Evolutionary conservation across 2,888 invertebrate species (phyloP), one percentile per base, ranked within the genome.

Genomic region (Teinopalpus imperialis): DNA sequence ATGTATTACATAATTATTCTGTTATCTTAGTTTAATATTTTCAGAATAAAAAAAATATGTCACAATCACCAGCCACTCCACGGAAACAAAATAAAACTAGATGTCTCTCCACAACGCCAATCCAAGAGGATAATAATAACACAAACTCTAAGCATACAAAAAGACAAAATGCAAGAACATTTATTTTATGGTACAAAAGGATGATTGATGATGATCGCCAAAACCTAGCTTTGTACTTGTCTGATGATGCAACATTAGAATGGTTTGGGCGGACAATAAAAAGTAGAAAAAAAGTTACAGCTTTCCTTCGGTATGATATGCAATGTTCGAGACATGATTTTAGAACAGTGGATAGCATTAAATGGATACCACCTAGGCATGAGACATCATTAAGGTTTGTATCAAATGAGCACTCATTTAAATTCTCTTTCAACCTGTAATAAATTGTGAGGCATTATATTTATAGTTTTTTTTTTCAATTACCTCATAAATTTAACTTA

Each of bases 191-290:
- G 81, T 90, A 82, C 52, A 87, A 83, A 53, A 73, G 69, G 12
- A 78, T 90, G 74, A 75, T 87, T 43, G 91, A 91, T 49, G 71
- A 87, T 64, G 82, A 90, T 29, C 69, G 89, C 7, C 74, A 81
- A 29, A 89, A 85, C 48, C 55, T 91, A 1, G 72, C 81, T 3
- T 59, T 89, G 16, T 89, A 90, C 55, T 57, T 91, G 13, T 80
- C 89, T 9, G 88, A 90, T 49, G 81, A 90, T 61, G 82, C 90
- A 1, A 68, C 82, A 1, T 69, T 93, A 1, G 91, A 93, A 65
- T 93, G 92, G 92, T 93, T 93, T 66, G 93, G 93, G 0, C 80
- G 90, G 40, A 91, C 90, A 6, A 80, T 93, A 3, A 91, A 81
- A 62, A 90, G 91, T 0, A 89, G 88, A 51, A 89, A 87, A 62